These are phyloP conservation scores for Beris chalybata DNA, from an alignment of 2,888 invertebrate species.

Conservation along the genomic window DNA sequence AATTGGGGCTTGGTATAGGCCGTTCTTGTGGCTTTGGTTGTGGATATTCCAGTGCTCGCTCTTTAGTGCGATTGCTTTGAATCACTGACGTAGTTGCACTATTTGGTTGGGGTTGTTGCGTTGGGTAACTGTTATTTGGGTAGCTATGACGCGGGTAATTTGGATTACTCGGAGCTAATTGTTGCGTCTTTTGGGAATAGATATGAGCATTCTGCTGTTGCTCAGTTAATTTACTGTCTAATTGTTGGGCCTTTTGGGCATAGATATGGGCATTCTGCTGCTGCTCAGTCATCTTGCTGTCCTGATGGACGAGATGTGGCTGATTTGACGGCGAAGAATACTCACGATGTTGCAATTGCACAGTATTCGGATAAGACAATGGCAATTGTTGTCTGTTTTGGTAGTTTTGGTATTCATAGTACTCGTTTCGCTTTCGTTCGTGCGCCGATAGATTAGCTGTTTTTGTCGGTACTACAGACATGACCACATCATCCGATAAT, in stretches of 20 bases:
- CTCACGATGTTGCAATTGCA: conserved; percentile 18
- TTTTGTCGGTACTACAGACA: conserved; percentile 37
- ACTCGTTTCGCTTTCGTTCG: conserved; percentile 3
- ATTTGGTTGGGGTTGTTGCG: conserved; percentile 8
- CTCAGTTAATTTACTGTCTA: background rate
- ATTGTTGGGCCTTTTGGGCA: background rate
- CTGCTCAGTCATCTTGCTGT: background rate
- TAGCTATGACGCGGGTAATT: background rate
- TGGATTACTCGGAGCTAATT: background rate
- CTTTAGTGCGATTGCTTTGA: conserved; percentile 32
- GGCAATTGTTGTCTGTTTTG: background rate
- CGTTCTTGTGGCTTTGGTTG: conserved; percentile 26
- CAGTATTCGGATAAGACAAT: background rate
- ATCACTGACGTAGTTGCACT: conserved; percentile 28
- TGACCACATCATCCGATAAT: conserved; percentile 39
- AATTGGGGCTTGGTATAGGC: conserved; percentile 19
- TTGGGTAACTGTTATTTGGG: conserved; percentile 4
- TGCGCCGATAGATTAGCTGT: background rate
- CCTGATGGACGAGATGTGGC: background rate
- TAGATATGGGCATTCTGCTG: background rate
- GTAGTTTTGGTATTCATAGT: background rate
- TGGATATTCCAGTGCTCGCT: conserved; percentile 21
- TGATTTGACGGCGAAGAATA: background rate
- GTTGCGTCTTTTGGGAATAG: background rate
- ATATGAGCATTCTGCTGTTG: conserved; percentile 7